Evolutionary conservation across 1,140 invertebrate genomes (phyloP).

Genomic region (Neocloeon triangulifer): DNA sequence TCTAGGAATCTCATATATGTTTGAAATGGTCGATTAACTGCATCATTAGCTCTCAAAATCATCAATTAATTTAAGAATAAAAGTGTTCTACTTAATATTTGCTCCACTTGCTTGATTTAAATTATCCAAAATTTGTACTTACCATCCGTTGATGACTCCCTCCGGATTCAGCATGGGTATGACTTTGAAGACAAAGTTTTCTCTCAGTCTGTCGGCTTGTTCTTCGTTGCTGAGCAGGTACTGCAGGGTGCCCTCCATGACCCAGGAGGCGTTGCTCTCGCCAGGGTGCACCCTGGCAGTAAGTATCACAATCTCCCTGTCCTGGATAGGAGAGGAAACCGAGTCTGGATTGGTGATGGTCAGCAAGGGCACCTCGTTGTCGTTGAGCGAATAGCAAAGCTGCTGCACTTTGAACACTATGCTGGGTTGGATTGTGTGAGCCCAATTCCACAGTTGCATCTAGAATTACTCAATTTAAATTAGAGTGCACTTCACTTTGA

Average conservation of each 20-base stretch:
- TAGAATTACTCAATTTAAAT: conserved; percentile 15
- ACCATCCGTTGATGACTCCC: conserved; percentile 75
- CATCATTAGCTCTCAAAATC: background rate
- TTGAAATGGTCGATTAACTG: too few species aligned
- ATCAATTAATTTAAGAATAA: background rate
- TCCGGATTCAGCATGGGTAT: conserved; percentile 76
- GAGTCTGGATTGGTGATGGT: conserved; percentile 50
- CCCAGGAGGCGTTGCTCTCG: conserved; percentile 73
- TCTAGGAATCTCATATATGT: too few species aligned
- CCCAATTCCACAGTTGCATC: conserved; percentile 40
- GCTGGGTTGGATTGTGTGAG: conserved; percentile 14
- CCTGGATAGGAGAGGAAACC: conserved; percentile 17
- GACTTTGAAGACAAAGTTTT: conserved; percentile 62
- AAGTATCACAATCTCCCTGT: conserved; percentile 45
- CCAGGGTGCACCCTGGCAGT: conserved; percentile 70
- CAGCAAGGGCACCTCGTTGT: conserved; percentile 52
- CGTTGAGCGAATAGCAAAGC: conserved; percentile 47
- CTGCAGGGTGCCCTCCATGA: conserved; percentile 62
- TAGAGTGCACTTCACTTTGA: conserved; percentile 2
- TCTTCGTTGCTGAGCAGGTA: conserved; percentile 34
- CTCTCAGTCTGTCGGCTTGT: conserved; percentile 32
- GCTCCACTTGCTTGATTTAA: background rate
- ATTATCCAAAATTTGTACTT: conserved; percentile 17
- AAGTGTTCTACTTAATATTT: background rate
- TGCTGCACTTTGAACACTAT: conserved; percentile 35